Evolutionary conservation across 2,888 invertebrate genomes (phyloP).

Genomic region (Xylophagus ater): DNA sequence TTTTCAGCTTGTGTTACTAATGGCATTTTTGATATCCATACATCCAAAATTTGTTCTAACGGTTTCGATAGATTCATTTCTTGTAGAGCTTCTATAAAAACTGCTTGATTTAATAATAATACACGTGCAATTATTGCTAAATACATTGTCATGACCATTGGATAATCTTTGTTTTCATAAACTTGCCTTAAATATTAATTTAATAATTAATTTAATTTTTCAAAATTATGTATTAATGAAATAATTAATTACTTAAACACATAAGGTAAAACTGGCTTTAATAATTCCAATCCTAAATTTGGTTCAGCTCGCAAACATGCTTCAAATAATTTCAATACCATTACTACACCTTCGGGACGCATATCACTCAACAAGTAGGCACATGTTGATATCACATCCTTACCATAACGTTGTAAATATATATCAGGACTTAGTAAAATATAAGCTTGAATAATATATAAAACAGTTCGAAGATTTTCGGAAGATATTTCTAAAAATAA

Average conservation of each 20-base stretch:
- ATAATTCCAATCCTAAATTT: conserved; percentile 57
- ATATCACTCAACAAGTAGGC: conserved; percentile 68
- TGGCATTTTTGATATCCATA: conserved; percentile 72
- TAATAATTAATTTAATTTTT: background rate
- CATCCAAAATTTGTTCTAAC: conserved; percentile 57
- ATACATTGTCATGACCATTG: conserved; percentile 65
- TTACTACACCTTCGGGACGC: conserved; percentile 58
- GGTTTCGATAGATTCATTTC: conserved; percentile 50
- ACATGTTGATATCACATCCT: conserved; percentile 55
- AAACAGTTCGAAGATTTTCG: conserved; percentile 66
- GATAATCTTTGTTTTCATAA: conserved; percentile 56
- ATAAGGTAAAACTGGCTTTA: conserved; percentile 51
- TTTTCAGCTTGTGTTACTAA: conserved; percentile 66
- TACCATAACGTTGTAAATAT: conserved; percentile 61
- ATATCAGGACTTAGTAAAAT: conserved; percentile 66
- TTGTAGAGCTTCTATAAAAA: conserved; percentile 46
- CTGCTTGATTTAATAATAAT: conserved; percentile 54
- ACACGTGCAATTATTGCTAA: conserved; percentile 69
- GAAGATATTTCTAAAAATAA: conserved; percentile 58
- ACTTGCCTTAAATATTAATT: conserved; percentile 46
- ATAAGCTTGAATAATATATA: conserved; percentile 75
- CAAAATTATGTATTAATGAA: background rate
- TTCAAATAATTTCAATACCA: conserved; percentile 63
- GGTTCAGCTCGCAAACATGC: conserved; percentile 64
- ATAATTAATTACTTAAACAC: conserved; percentile 45